Percentiles rank a stretch among this genome's conserved stretches.
phyloP scores from a whole-genome alignment of 2,888 invertebrate species.

The Tupiocoris notatus region DNA sequence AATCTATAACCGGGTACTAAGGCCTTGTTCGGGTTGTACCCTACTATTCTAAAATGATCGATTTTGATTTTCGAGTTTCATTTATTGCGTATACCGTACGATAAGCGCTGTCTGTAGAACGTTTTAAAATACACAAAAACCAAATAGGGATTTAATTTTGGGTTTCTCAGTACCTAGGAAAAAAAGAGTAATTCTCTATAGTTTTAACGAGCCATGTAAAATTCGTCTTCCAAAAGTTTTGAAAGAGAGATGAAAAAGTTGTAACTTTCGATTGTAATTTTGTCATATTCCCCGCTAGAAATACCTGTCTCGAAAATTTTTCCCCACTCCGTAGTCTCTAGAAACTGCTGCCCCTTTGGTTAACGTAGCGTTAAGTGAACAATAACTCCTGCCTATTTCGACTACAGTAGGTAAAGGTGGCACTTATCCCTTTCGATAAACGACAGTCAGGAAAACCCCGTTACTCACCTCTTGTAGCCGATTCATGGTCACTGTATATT shows the following conservation, averaged over 20 bases:
- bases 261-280: conserved; percentile 1
- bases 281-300: conserved; percentile 17
- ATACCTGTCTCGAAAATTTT: not conserved
- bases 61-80: not conserved
- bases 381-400: conserved; percentile 34
- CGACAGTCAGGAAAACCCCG: not conserved
- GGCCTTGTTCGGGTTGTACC: conserved; percentile 4
- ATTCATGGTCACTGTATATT: conserved; percentile 8
- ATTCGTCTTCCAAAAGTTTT: conserved; percentile 32
- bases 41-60: conserved; percentile 6
- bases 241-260: not conserved
- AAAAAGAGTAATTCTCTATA: conserved; percentile 16
- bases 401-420: conserved; percentile 38
- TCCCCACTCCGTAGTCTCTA: not conserved
- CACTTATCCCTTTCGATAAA: conserved; percentile 7
- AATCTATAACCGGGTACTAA: not conserved
- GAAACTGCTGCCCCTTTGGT: not conserved
- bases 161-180: too few species aligned
- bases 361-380: not conserved
- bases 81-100: not conserved
- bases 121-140: not conserved
- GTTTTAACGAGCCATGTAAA: conserved; percentile 24
- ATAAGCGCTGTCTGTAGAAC: not conserved
- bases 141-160: not conserved
- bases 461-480: conserved; percentile 9